Conservation (phyloP, 1,140 invertebrate genomes). For the Phenacoccus solenopsis region DNA sequence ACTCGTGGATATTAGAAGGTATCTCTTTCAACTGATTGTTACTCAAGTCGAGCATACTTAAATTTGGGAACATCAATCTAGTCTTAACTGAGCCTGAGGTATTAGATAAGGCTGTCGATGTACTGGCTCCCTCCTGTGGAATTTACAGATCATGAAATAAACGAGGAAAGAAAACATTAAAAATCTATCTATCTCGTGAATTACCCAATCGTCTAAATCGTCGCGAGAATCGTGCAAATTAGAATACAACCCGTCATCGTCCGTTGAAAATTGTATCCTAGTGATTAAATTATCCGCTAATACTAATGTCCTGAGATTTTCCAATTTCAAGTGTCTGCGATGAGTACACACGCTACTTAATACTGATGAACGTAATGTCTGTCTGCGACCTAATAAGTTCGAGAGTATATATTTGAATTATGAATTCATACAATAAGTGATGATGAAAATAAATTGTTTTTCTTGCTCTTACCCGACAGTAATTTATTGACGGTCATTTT, state of each 20-base stretch:
- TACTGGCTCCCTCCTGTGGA: not conserved
- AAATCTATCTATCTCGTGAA: constrained; percentile 22
- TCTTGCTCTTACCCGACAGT: not conserved
- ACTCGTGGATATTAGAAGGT: constrained; percentile 70
- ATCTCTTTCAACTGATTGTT: constrained; percentile 72
- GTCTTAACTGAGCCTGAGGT: constrained; percentile 37
- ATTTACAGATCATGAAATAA: not conserved
- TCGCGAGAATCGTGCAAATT: constrained; percentile 26
- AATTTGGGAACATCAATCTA: constrained; percentile 76
- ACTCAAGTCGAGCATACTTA: constrained; percentile 90
- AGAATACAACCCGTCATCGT: constrained; percentile 45
- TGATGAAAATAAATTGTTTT: not conserved
- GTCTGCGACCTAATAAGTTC: constrained; percentile 24
- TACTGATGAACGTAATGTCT: constrained; percentile 55
- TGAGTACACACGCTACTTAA: constrained; percentile 69
- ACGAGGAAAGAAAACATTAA: not conserved
- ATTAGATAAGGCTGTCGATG: not conserved
- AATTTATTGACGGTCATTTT: constrained; percentile 9
- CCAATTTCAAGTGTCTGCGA: constrained; percentile 63
- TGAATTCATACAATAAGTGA: too few relatives aligned
- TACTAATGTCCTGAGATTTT: constrained; percentile 66
- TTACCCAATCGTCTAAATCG: constrained; percentile 28
- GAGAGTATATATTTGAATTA: too few relatives aligned
- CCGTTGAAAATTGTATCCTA: constrained; percentile 61
- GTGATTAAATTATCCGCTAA: constrained; percentile 72